Base-by-base conservation (phyloP, 2,888 invertebrate genomes). In the Aphrophora alni region DNA sequence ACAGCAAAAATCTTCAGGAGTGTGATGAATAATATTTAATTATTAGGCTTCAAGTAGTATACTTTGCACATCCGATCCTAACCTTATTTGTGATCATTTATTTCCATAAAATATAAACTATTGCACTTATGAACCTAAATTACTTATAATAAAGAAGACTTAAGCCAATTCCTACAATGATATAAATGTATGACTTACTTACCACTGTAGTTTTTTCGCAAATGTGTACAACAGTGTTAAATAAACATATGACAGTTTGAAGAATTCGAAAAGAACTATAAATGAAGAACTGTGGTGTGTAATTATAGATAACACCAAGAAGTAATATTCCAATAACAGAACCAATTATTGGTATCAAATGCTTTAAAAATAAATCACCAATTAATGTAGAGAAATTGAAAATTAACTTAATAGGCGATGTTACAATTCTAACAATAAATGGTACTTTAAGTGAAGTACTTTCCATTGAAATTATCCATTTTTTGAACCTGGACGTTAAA, bases 391-490 rank as follows among this genome's bases (percentile, higher is more conserved):
- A 84, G 17, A 82, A 38, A 38, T 82, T 77, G 24, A 82, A 76
- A 26, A 83, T 79, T 17, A 83, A 25, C 10, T 80, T 82, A n/a
- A 83, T 77, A 12, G 84, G 84, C 28, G 81, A 77, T 38, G 82
- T 83, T 38, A 84, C 28, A 26, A 84, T 76, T 69, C 82, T 83
- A 38, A 83, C 75, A 0, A 92, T 91, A 82, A 91, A 27, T 38
- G 78, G 72, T 21, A 27, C 26, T 0, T 14, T 78, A 21, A 78
- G 59, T 14, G 72, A 51, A 21, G 81, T 73, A 74, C 72, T 90
- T 86, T 95, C 93, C 69, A 94, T 87, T 78, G 90, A 89, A 86
- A 92, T 90, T 86, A 97, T 94, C 97, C 97, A 97, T 84, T 92
- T 91, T 85, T 94, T 93, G 26, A 97, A 90, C 82, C 92, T 90